Base-by-base conservation (phyloP, 2,888 invertebrate species). In the Pristionchus arcanus region DNA sequence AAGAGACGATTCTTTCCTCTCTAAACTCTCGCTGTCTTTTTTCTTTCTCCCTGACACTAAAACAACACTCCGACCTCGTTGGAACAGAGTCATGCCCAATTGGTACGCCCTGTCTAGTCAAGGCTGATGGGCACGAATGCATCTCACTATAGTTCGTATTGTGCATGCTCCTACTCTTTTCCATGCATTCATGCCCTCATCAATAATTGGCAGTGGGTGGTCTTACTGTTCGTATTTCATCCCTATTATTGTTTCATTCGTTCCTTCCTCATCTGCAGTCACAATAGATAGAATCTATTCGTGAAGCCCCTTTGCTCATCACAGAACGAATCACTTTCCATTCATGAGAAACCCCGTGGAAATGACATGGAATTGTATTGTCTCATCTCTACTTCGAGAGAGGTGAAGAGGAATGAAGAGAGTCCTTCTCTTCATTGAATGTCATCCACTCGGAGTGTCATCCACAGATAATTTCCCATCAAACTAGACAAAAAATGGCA, bases 401-500 rank as follows among this genome's bases (percentile, higher is more conserved):
- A 81, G 16, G 53, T 9, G 13, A 16, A 42, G 13, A n/a, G 34
- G n/a, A 81, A 53, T 42, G 49, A 49, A 53, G 81, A 81, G 42
- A 34, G 81, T 16, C 11, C 19, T 34, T 28, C 81, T 42, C 81
- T 53, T 4, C 53, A 19, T 49, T 21, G 81, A 81, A 81, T 81
- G 81, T 81, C 81, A 49, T 13, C 81, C 16, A 53, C 37, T 74
- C 37, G 37, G 42, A 16, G 42, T 81, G 81, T 81, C 81, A 81
- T 0, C 2, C 0, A 21, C 81, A 81, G 81, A 49, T 49, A 81
- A 53, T 81, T 81, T 28, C 63, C 63, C 49, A 81, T 81, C 49
- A 49, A 81, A 81, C 81, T 49, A 81, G 81, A 81, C 81, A 81
- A 81, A 81, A 71, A 81, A 28, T n/a, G 77, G 34, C n/a, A n/a